Conservation (phyloP, 2,113 vertebrate species). For the Epinephelus lanceolatus region DNA sequence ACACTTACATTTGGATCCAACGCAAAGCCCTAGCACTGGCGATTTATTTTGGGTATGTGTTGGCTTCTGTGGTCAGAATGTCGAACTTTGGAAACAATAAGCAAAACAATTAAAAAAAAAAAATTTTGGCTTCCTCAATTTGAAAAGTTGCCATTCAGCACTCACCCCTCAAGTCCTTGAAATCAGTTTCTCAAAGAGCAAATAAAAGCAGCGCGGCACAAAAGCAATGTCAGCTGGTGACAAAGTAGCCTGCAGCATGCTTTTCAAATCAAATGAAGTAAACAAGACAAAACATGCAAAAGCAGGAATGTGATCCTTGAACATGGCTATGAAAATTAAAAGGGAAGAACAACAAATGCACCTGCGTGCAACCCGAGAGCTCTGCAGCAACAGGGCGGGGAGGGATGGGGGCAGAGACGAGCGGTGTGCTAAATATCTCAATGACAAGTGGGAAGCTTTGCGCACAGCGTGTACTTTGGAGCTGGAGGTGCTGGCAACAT, state of each 20-base stretch:
- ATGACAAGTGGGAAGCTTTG: not conserved
- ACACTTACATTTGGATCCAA: not conserved
- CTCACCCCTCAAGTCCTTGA: not conserved
- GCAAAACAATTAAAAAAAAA: not conserved
- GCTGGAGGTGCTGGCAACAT: not conserved
- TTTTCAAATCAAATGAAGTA: constrained; percentile 34
- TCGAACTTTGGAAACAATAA: not conserved
- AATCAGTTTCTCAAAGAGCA: constrained; percentile 1
- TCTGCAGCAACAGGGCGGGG: not conserved
- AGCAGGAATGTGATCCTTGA: constrained; percentile 29
- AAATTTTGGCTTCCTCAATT: not conserved
- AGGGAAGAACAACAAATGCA: constrained; percentile 34
- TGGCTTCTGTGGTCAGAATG: not conserved
- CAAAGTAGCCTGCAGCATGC: constrained; percentile 31
- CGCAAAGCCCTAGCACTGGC: not conserved
- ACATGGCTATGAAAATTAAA: constrained; percentile 33
- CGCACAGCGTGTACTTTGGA: not conserved
- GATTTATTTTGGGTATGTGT: not conserved
- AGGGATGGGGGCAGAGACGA: not conserved
- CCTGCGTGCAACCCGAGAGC: constrained; percentile 26
- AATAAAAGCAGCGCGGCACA: constrained; percentile 4
- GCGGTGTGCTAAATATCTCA: constrained; percentile 21
- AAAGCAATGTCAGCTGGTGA: constrained; percentile 19
- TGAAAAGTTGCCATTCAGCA: constrained; percentile 9
- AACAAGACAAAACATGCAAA: constrained; percentile 30